Evolutionary conservation across 2,888 invertebrate species (phyloP).

Genomic region (Euplagia quadripunctaria): DNA sequence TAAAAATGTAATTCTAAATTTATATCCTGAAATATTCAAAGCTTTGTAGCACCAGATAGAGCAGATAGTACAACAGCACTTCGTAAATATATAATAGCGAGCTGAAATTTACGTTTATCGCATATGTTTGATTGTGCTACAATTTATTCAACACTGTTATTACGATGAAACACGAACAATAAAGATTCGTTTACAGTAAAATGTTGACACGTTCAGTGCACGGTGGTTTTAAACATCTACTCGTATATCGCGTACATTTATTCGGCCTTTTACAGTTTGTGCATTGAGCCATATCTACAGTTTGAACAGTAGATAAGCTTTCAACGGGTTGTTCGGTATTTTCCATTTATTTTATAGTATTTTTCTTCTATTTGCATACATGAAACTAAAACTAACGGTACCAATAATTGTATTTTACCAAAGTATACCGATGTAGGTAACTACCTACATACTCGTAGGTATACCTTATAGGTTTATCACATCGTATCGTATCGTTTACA

Average conservation of each 20-base stretch:
- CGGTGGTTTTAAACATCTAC: conserved; percentile 19
- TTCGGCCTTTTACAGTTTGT: conserved; percentile 19
- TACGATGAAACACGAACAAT: conserved; percentile 65
- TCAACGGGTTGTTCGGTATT: conserved; percentile 3
- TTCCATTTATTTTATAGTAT: not conserved
- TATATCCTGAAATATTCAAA: conserved; percentile 1
- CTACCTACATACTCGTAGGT: no score
- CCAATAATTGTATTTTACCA: not conserved
- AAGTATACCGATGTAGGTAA: not conserved
- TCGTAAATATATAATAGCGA: conserved; percentile 16
- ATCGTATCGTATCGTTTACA: no score
- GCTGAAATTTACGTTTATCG: conserved; percentile 41
- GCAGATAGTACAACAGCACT: not conserved
- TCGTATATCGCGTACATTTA: conserved; percentile 3
- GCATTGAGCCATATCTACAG: conserved; percentile 12
- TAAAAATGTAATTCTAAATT: not conserved
- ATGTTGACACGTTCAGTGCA: conserved; percentile 60
- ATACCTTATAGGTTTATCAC: no score
- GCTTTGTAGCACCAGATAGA: not conserved
- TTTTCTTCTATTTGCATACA: not conserved
- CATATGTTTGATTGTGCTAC: conserved; percentile 47
- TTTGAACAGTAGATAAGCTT: conserved; percentile 4
- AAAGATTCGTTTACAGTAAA: conserved; percentile 60
- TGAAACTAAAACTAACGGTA: not conserved
- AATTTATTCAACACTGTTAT: conserved; percentile 61